Evolutionary conservation across 2,888 invertebrate species (phyloP), one percentile per base, ranked within the genome.

Genomic region (Falcaria lacertinaria): DNA sequence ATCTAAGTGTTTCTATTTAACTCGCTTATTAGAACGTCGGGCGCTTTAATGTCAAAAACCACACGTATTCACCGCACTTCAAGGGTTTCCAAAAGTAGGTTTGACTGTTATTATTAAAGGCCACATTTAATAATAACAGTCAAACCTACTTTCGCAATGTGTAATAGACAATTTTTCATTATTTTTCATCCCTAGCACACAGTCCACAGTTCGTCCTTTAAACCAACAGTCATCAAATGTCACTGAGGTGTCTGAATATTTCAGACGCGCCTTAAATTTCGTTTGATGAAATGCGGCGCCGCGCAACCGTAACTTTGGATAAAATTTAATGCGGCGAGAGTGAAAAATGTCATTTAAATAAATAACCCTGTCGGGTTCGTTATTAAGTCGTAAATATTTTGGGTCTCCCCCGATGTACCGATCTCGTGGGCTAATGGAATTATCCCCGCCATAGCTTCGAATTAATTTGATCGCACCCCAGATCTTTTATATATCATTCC

Each of bases 381-480:
- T 80, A 75, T 74, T 72, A 74, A 69, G 60, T 70, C 69, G 69
- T 74, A 76, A 80, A 80, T 74, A 74, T 73, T 64, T 61, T 55
- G 28, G 52, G 51, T 41, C 61, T 55, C 57, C 60, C 57, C 48
- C 51, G 52, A 45, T 56, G 53, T 53, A 53, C 60, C 64, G 66
- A 67, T 64, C 64, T 64, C 60, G 57, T 50, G 59, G 57, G 58
- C 57, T 80, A 81, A 82, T 81, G 69, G 71, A 80, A 81, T 81
- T 79, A 80, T 79, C 72, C 71, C 65, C 57, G 73, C 70, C 69
- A 74, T 74, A 66, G 67, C 68, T 62, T 63, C 65, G 68, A 80
- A 80, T 78, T 81, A 82, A 81, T 80, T 74, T 61, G 58, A 63
- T 67, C 67, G 67, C 57, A 59, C 65, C 63, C 57, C 57, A 65